phyloP scores from a whole-genome alignment of 23 tunicate species.

The Trididemnum miniatum region DNA sequence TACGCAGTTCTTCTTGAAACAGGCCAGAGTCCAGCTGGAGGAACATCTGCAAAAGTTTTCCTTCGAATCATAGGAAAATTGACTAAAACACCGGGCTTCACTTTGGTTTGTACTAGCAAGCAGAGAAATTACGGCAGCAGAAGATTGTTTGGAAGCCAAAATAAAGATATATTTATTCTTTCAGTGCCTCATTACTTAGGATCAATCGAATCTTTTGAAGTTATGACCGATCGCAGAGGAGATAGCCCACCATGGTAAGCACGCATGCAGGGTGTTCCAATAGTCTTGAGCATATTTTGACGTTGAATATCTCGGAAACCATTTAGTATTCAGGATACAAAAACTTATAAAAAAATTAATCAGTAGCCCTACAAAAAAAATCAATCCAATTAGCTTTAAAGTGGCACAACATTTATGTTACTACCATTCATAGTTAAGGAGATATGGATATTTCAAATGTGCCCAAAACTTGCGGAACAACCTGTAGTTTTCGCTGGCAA shows the following conservation, averaged over 20 bases:
- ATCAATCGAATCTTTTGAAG: constrained; percentile 70
- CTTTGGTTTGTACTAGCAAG: constrained; percentile 62
- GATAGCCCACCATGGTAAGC: constrained; percentile 88
- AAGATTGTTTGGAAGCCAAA: constrained; percentile 71
- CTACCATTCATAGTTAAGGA: no score
- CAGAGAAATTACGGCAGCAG: constrained; percentile 23
- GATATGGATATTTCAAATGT: no score
- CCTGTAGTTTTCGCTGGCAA: no score
- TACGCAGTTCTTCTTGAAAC: constrained; percentile 88
- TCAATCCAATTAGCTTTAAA: no score
- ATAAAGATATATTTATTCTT: constrained; percentile 74
- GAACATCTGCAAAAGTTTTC: constrained; percentile 73
- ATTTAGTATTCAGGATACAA: no score
- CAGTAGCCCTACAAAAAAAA: no score
- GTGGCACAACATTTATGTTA: no score
- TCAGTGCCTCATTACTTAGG: constrained; percentile 90
- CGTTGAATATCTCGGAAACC: no score
- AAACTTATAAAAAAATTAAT: no score
- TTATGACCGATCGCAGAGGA: constrained; percentile 79
- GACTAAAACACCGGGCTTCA: constrained; percentile 76
- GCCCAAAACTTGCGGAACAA: no score
- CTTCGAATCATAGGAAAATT: constrained; percentile 69
- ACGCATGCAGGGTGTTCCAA: no score
- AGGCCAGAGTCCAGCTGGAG: constrained; percentile 94
- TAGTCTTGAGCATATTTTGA: no score